Base-by-base conservation (phyloP, 2,888 invertebrate species). In the Ichneumoninae sp. region DNA sequence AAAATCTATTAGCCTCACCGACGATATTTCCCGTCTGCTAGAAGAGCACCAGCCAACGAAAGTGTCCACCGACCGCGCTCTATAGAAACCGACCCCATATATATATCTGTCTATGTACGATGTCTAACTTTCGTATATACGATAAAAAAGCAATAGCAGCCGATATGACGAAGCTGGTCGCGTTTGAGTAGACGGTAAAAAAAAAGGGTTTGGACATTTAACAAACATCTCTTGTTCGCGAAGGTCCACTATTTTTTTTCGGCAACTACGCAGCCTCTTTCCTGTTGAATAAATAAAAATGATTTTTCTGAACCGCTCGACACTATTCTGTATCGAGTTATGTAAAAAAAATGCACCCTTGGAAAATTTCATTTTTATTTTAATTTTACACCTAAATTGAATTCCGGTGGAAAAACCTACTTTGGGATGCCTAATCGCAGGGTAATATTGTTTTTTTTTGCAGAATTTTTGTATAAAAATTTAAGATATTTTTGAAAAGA, bases 1-100 rank as follows among this genome's bases (percentile, higher is more conserved):
- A 90, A 92, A 93, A 91, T 93, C 91, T 92, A 93, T 93, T 93
- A 92, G 91, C 91, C 87, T 87, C 81, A 68, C 71, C 81, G 78
- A 76, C 84, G 75, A 84, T 79, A 88, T 85, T 85, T 84, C 75
- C 75, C 78, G 83, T 74, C 75, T 83, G 85, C 76, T 81, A 78
- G 76, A 77, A 79, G 54, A 83, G 71, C 57, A 70, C 63, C 33
- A 50, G 50, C 50, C 50, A 75, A 57, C 80, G 70, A 74, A 63
- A 75, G 70, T 65, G 71, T 36, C 60, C 36, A 54, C 22, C 19
- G 16, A 19, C 40, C 40, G 69, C 50, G 65, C 33, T 54, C 52
- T 19, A 66, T 33, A 47, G 47, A 79, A 52, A 52, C 33, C 57
- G 19, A 44, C 44, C 33, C 50, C 36, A 19, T 13, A 26, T 40